phyloP scores from a whole-genome alignment of 1,140 invertebrate species.

The Drosophila busckii region DNA sequence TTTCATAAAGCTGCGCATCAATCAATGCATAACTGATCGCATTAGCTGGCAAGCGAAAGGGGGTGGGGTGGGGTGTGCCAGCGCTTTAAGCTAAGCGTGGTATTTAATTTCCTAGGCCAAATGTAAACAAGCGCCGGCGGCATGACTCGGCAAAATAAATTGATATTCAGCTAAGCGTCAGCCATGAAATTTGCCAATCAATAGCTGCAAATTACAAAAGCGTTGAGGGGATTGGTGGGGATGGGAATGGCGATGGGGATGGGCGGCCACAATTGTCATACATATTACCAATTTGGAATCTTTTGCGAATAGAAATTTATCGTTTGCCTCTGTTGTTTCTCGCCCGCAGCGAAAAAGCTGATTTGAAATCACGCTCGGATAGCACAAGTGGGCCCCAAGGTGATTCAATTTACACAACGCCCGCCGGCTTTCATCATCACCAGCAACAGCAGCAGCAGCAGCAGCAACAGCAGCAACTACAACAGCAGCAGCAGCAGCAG shows the following conservation, averaged over 20 bases:
- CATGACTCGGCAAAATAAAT: conserved; percentile 40
- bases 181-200: conserved; percentile 68
- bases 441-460: conserved; percentile 73
- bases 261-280: conserved; percentile 53
- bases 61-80: neutral
- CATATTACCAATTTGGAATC: conserved; percentile 27
- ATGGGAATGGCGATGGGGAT: too few relatives aligned
- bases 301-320: conserved; percentile 53
- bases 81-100: too few relatives aligned
- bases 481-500: conserved; percentile 50
- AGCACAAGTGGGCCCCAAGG: conserved; percentile 78
- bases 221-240: neutral
- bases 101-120: conserved; percentile 52
- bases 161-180: conserved; percentile 57
- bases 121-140: conserved; percentile 43
- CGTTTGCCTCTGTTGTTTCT: conserved; percentile 13
- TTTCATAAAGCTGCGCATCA: conserved; percentile 14
- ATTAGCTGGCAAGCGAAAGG: neutral
- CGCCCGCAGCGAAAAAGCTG: conserved; percentile 78
- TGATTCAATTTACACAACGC: conserved; percentile 79
- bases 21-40: conserved; percentile 15
- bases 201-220: conserved; percentile 28
- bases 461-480: conserved; percentile 61
- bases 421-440: conserved; percentile 78
- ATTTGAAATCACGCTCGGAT: conserved; percentile 79